Percentiles rank a stretch among this genome's conserved stretches.
These are phyloP conservation scores for Drosophila rellima DNA, from an alignment of 2,888 invertebrate genomes.

Conservation along the genomic window DNA sequence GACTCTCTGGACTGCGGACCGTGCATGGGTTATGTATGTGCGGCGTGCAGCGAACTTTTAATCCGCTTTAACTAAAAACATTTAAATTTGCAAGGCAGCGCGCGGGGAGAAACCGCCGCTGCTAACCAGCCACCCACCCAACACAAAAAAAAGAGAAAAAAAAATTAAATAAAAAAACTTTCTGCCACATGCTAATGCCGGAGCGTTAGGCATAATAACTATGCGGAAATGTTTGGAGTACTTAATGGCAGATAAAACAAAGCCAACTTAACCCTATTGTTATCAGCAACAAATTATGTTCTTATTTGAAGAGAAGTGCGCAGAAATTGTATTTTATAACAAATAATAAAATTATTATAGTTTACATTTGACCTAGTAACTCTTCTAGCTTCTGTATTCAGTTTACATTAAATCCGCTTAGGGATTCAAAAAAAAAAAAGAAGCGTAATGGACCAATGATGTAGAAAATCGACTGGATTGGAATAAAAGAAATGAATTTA, in stretches of 20 bases:
- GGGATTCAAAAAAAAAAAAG: neutral
- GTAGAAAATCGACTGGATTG: neutral
- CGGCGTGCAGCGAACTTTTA: slow-evolving; percentile 82
- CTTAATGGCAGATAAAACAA: slow-evolving; percentile 23
- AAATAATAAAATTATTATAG: neutral
- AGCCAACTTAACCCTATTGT: slow-evolving; percentile 17
- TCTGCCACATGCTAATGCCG: slow-evolving; percentile 54
- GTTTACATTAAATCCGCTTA: neutral
- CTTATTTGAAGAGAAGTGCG: neutral
- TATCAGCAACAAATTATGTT: slow-evolving; percentile 12
- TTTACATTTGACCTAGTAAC: neutral
- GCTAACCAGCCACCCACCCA: slow-evolving; percentile 44
- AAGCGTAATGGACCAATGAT: neutral
- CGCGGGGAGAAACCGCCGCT: slow-evolving; percentile 35
- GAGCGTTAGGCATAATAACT: slow-evolving; percentile 36
- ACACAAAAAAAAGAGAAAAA: slow-evolving; percentile 26
- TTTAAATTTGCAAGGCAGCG: slow-evolving; percentile 71
- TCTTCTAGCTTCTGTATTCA: neutral
- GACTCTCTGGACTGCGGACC: slow-evolving; percentile 25
- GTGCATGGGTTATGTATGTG: slow-evolving; percentile 79
- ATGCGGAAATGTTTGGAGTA: slow-evolving; percentile 25
- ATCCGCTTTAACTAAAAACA: slow-evolving; percentile 82
- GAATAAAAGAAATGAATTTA: neutral
- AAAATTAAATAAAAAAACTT: slow-evolving; percentile 46
- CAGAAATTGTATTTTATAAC: neutral